Base-by-base conservation (phyloP, 1,140 invertebrate genomes). In the Bombus impatiens region DNA sequence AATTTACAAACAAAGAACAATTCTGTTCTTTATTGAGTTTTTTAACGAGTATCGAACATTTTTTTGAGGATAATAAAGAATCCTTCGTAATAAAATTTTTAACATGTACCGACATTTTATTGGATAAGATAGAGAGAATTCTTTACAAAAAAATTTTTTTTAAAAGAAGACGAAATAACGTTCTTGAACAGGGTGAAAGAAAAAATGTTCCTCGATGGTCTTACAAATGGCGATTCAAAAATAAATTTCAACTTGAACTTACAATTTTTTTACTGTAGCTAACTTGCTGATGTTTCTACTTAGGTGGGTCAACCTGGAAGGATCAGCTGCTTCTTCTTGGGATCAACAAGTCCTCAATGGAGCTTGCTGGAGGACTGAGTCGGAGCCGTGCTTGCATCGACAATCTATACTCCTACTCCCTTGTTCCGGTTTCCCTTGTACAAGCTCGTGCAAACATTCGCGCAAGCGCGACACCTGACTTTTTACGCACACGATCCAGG, bases 381-480 rank as follows among this genome's bases (percentile, higher is more conserved):
- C 82, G 75, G 83, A 91, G 86, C 83, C 57, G 85, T 86, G 84
- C 75, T 80, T 32, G 75, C 89, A 82, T 86, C 77, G 89, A 83
- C 92, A 93, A 94, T 94, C 93, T 94, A 94, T 94, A 94, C 93
- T 93, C 90, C 82, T 81, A 88, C 90, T 53, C 47, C 47, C 90
- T 86, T 83, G 92, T 91, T 93, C 90, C 86, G 88, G 86, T 91
- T 89, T 78, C 89, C 89, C 77, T 92, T 89, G 87, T 91, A 88
- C 88, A 92, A 80, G 92, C 92, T 92, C 91, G 88, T 88, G 68
- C 67, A 71, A 72, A 57, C 32, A 15, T 28, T 28, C 74, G 86
- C 93, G 93, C 93, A 93, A 87, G 93, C 93, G 92, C 87, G 57
- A 67, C 82, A 28, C 37, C 32, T 22, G 32, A 53, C 70, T 84